These are phyloP conservation scores for Notarius quadriscutis DNA, from an alignment of 2,113 vertebrate species.

Conservation along the genomic window DNA sequence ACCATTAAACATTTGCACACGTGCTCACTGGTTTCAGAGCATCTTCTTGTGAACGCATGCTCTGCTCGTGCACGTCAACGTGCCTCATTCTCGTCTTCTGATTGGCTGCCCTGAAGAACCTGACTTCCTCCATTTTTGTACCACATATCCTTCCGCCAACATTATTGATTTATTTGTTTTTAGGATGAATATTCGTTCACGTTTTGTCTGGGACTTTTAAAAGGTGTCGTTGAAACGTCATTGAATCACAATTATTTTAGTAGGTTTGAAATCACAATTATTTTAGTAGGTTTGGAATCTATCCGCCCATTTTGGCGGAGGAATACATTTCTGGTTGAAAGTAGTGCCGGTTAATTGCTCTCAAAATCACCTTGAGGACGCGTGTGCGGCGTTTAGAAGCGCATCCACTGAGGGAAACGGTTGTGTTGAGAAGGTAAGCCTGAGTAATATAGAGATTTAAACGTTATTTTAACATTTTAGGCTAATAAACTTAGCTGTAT, in stretches of 20 bases:
- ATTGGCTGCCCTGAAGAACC: constrained; percentile 20
- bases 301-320: neutral
- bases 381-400: neutral
- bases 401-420: constrained; percentile 44
- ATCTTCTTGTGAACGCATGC: neutral
- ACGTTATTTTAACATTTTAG: neutral
- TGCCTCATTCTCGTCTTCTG: constrained; percentile 3
- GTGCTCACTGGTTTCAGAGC: constrained; percentile 26
- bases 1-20: neutral
- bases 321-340: constrained; percentile 47
- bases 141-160: constrained; percentile 20
- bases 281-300: neutral
- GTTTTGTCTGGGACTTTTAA: neutral
- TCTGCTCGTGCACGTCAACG: neutral
- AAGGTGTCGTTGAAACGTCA: no score
- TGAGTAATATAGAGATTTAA: neutral
- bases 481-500: no score
- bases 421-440: constrained; percentile 55
- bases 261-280: no score
- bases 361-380: constrained; percentile 71
- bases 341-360: constrained; percentile 62
- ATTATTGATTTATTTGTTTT: neutral
- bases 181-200: neutral
- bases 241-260: no score
- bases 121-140: constrained; percentile 2